A percentile compares a stretch with the other conserved stretches of the same genome.
Conservation (phyloP, 2,888 invertebrate species). For the Alsophila aescularia region DNA sequence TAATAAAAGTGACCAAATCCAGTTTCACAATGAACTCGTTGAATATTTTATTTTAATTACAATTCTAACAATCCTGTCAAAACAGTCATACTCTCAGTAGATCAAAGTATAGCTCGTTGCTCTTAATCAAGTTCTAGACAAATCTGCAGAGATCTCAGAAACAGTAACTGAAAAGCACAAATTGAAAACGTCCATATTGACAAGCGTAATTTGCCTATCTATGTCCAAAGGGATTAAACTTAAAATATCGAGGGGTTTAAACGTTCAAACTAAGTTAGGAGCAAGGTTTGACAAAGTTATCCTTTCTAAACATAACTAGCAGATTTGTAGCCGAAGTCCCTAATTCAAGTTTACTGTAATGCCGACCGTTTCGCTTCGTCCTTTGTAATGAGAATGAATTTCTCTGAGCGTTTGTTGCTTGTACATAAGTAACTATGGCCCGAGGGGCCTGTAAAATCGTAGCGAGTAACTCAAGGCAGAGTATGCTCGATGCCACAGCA, state of each 20-base stretch:
- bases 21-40: not conserved
- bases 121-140: slow-evolving; percentile 6
- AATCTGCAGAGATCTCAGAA: slow-evolving; percentile 9
- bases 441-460: slow-evolving; percentile 34
- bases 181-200: slow-evolving; percentile 31
- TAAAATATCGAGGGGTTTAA: slow-evolving; percentile 31
- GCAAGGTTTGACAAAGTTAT: slow-evolving; percentile 36
- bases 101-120: slow-evolving; percentile 2
- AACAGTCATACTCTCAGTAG: slow-evolving; percentile 9
- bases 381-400: slow-evolving; percentile 37
- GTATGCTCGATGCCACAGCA: slow-evolving; percentile 26
- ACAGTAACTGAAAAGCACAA: slow-evolving; percentile 11
- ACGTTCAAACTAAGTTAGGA: slow-evolving; percentile 30
- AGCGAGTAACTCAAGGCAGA: slow-evolving; percentile 29
- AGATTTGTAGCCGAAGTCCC: slow-evolving; percentile 33
- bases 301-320: slow-evolving; percentile 38
- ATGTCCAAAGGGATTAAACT: slow-evolving; percentile 27
- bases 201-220: slow-evolving; percentile 29
- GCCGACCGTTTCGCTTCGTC: slow-evolving; percentile 22
- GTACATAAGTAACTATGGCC: slow-evolving; percentile 33
- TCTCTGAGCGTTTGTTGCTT: slow-evolving; percentile 30
- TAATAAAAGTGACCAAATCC: not conserved
- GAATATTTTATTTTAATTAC: slow-evolving; percentile 2
- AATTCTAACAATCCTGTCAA: slow-evolving; percentile 16
- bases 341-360: slow-evolving; percentile 38